phyloP scores from a whole-genome alignment of 2,797 vertebrate genomes.

The Pyrocephalus nanus region DNA sequence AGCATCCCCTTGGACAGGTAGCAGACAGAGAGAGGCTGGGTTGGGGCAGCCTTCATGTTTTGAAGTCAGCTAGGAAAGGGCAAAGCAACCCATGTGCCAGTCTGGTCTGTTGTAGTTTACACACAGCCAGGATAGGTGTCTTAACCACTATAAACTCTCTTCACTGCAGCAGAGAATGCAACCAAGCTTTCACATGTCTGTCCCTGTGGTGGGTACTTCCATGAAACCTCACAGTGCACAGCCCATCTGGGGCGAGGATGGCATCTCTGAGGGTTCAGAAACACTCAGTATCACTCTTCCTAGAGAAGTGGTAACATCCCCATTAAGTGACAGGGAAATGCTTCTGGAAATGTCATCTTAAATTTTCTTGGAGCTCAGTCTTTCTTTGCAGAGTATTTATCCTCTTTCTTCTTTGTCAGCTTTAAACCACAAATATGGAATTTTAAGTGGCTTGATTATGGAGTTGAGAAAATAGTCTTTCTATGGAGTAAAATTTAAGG shows the following conservation, averaged over 20 bases:
- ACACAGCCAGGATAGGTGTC: background rate
- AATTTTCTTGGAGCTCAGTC: background rate
- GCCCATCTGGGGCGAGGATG: fast-evolving
- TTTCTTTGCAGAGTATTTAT: background rate
- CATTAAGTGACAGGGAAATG: background rate
- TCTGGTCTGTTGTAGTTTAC: background rate
- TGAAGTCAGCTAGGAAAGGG: background rate
- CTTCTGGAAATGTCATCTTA: background rate
- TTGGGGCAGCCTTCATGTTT: background rate
- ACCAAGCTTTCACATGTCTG: background rate
- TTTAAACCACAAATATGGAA: background rate
- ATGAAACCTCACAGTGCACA: background rate
- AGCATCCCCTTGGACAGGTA: fast-evolving
- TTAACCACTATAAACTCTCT: background rate
- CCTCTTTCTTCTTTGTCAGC: background rate
- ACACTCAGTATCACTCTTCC: background rate
- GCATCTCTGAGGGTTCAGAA: background rate
- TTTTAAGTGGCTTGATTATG: background rate
- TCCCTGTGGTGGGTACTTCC: background rate
- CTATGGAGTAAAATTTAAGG: background rate
- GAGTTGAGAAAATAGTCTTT: background rate
- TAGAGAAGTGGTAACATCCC: background rate
- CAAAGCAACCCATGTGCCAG: background rate
- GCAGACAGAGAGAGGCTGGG: background rate
- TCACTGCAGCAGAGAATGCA: background rate